Conservation (phyloP, 2,888 invertebrate species). For the Ennomos quercinarius region DNA sequence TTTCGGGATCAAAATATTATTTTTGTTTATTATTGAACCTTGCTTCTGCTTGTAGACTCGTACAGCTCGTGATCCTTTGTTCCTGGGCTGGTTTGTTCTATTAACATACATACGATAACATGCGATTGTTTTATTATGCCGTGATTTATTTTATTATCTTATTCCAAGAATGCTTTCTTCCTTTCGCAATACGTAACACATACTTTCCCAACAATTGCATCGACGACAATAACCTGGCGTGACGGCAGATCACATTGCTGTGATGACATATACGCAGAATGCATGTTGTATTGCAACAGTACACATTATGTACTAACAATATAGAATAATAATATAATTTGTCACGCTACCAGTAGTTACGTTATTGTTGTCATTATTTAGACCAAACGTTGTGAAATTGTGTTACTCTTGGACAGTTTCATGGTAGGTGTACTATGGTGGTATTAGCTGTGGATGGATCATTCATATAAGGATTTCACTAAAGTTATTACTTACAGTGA, state of each 20-base stretch:
- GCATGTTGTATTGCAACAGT: constrained; percentile 48
- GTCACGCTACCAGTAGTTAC: constrained; percentile 43
- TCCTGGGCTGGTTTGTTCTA: too few species aligned
- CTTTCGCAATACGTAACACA: background rate
- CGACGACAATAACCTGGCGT: constrained; percentile 47
- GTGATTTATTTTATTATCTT: background rate
- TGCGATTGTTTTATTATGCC: too few species aligned
- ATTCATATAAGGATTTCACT: too few species aligned
- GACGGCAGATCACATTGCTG: constrained; percentile 41
- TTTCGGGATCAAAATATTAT: background rate
- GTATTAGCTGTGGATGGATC: too few species aligned
- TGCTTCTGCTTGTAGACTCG: too few species aligned
- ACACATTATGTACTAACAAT: constrained; percentile 19
- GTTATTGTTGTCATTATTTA: constrained; percentile 30
- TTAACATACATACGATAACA: too few species aligned
- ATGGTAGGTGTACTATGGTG: background rate
- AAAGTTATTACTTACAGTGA: too few species aligned
- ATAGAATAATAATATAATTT: constrained; percentile 42
- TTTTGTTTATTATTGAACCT: too few species aligned
- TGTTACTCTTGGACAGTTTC: background rate
- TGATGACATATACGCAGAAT: constrained; percentile 45
- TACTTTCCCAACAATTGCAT: constrained; percentile 8
- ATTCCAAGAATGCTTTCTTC: constrained; percentile 1
- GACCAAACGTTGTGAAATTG: constrained; percentile 25
- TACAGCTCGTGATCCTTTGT: too few species aligned